phyloP scores from a whole-genome alignment of 2,113 vertebrate species.

The Dicerorhinus sumatrensis region DNA sequence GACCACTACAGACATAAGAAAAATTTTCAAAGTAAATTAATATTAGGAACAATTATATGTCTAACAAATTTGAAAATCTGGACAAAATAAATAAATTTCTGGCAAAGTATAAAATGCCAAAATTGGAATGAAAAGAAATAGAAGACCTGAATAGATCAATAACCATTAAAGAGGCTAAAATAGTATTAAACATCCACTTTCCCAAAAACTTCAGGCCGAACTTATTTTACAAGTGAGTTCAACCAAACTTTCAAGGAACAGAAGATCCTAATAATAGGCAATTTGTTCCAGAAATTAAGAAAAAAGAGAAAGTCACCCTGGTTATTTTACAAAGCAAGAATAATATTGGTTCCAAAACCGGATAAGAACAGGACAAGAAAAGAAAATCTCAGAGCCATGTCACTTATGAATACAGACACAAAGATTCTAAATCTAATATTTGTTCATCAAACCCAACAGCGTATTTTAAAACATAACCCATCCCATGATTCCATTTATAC shows the following conservation, averaged over 20 bases:
- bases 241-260: not conserved
- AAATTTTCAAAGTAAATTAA: not conserved
- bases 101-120: constrained; percentile 18
- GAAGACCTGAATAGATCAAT: not conserved
- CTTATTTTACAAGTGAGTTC: not conserved
- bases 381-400: not conserved
- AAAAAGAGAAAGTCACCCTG: not conserved
- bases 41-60: not conserved
- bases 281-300: not conserved
- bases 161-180: not conserved
- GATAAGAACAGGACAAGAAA: not conserved
- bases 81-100: not conserved
- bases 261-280: not conserved
- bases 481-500: not conserved
- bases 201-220: not conserved
- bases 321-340: not conserved
- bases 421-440: not conserved
- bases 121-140: not conserved
- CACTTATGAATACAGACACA: not conserved
- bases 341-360: not conserved
- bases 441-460: not conserved
- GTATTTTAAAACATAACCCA: not conserved
- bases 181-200: not conserved
- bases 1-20: not conserved
- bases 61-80: constrained; percentile 3